Conservation (phyloP, 2,888 invertebrate genomes). For the Cheilosia soror region DNA sequence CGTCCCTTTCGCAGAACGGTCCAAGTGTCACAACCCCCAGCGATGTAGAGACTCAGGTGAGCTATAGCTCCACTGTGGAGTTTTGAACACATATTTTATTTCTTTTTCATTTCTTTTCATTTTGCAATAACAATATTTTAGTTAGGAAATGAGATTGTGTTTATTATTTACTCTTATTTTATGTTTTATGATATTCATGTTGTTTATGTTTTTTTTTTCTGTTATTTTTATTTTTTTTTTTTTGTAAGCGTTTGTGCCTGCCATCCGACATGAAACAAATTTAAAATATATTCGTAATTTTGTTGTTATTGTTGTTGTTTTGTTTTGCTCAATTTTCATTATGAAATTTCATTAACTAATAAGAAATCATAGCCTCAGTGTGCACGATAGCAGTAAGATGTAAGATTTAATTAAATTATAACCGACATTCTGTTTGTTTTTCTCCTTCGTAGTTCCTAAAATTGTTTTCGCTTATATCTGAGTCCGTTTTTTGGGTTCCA, state of each 20-base stretch:
- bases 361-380: constrained; percentile 66
- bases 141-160: constrained; percentile 52
- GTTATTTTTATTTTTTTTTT: constrained; percentile 48
- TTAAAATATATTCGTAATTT: constrained; percentile 23
- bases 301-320: constrained; percentile 51
- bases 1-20: constrained; percentile 75
- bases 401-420: constrained; percentile 63
- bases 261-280: constrained; percentile 32
- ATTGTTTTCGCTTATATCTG: constrained; percentile 17
- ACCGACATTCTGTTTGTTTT: constrained; percentile 43
- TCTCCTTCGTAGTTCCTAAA: neutral
- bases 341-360: constrained; percentile 65
- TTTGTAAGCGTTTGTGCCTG: constrained; percentile 56
- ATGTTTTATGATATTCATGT: constrained; percentile 56
- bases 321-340: constrained; percentile 52
- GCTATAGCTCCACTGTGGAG: constrained; percentile 63
- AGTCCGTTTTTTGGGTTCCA: neutral
- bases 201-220: constrained; percentile 70
- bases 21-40: constrained; percentile 48
- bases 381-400: constrained; percentile 16
- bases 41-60: constrained; percentile 84
- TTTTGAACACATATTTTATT: constrained; percentile 43
- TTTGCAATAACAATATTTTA: constrained; percentile 54
- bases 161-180: constrained; percentile 43
- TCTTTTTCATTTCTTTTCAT: constrained; percentile 37